A percentile compares a stretch with the other conserved stretches of the same genome.
Evolutionary conservation across 53 echinoderm and acorn worm genomes (phyloP).

Genomic region (Echinarachnius parma): DNA sequence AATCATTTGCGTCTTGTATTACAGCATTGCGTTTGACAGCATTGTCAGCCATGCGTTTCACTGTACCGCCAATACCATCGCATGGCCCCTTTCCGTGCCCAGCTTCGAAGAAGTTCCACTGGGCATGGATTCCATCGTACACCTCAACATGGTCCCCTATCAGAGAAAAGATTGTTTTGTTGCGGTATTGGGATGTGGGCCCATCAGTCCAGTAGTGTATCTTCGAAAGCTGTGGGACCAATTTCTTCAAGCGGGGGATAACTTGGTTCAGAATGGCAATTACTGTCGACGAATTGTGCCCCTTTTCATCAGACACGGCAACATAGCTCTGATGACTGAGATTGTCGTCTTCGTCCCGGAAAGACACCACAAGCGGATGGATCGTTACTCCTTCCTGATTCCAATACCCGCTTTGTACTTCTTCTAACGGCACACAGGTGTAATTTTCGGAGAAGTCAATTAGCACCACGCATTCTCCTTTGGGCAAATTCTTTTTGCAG

Average conservation of each 20-base stretch:
- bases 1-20: slow-evolving; percentile 61
- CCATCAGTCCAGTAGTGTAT: slow-evolving; percentile 65
- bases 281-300: slow-evolving; percentile 16
- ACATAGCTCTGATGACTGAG: slow-evolving; percentile 20
- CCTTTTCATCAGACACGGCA: slow-evolving; percentile 33
- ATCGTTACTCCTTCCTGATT: slow-evolving; percentile 5
- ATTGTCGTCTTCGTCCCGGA: neutral
- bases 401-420: slow-evolving; percentile 57
- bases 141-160: slow-evolving; percentile 35
- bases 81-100: slow-evolving; percentile 60
- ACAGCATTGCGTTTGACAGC: slow-evolving; percentile 45
- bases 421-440: slow-evolving; percentile 51
- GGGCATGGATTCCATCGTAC: slow-evolving; percentile 30
- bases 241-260: slow-evolving; percentile 8
- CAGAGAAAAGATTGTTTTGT: slow-evolving; percentile 48
- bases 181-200: slow-evolving; percentile 54
- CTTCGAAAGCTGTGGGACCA: slow-evolving; percentile 24
- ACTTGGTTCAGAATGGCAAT: slow-evolving; percentile 30
- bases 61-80: slow-evolving; percentile 59
- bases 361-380: slow-evolving; percentile 30
- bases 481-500: slow-evolving; percentile 44
- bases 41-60: slow-evolving; percentile 57
- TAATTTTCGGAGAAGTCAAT: slow-evolving; percentile 66
- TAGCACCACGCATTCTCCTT: slow-evolving; percentile 41
- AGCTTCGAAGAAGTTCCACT: slow-evolving; percentile 59